Base-by-base conservation (phyloP, 2,888 invertebrate genomes). In the Hypolimnas misippus region DNA sequence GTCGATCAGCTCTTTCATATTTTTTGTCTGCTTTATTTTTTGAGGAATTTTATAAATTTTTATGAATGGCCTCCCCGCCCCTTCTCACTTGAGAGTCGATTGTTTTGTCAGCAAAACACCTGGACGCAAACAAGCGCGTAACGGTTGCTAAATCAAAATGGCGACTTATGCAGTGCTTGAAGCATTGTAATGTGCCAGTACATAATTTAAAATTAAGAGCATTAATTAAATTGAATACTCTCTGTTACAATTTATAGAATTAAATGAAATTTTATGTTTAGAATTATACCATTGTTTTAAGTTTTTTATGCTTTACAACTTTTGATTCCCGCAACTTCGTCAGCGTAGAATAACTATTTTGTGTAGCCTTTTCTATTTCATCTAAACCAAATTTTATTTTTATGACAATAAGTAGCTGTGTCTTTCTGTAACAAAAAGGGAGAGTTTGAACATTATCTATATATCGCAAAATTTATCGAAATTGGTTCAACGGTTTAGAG, bases 31-130 rank as follows among this genome's bases (percentile, higher is more conserved):
- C 31, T 86, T 82, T 84, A 81, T 80, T 87, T 83, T 89, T 89
- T 80, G 74, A 78, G 81, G 77, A 76, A 85, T 86, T 89, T 85
- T 80, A 84, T 84, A 82, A 84, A 77, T 73, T 78, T 76, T 74
- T 86, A 82, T 90, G 88, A 89, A 89, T 86, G 82, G 81, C 76
- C 77, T 79, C 87, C 81, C 87, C 89, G 88, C 86, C 87, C 87
- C 79, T 87, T 87, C 79, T 80, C 82, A 72, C 66, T 78, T 81
- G 78, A 87, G 84, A 79, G 83, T 77, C 85, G 87, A 91, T 91
- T 92, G 92, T 92, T 92, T 91, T 91, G 92, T 91, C 89, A 90
- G 86, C 74, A 77, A 79, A 85, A 90, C 92, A 92, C 92, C 90
- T 91, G 91, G 91, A 87, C 76, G 78, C 84, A 82, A 84, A 89